Evolutionary conservation across 1,140 invertebrate species (phyloP).

Genomic region (Ptiloglossa arizonensis): DNA sequence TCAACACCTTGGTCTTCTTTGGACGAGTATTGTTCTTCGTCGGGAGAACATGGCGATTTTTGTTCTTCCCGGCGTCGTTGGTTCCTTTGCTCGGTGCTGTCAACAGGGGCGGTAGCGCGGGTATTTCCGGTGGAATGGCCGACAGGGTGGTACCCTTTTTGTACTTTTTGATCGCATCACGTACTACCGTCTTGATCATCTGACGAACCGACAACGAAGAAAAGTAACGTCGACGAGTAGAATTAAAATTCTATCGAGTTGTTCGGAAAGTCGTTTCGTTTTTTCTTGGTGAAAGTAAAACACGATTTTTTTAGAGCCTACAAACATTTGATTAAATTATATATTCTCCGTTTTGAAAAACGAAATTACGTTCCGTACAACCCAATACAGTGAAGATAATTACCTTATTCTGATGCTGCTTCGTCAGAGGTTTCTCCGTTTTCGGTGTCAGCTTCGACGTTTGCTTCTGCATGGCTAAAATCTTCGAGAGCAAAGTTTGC

Average conservation of each 20-base stretch:
- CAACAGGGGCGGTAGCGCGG: constrained; percentile 49
- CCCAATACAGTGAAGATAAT: too few species aligned
- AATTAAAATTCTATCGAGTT: too few species aligned
- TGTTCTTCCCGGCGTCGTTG: constrained; percentile 33
- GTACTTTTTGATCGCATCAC: constrained; percentile 67
- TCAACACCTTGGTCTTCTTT: constrained; percentile 64
- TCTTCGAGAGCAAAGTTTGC: constrained; percentile 63
- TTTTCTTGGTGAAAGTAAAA: too few species aligned
- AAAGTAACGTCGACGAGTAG: not conserved
- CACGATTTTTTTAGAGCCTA: too few species aligned
- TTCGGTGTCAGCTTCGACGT: constrained; percentile 47
- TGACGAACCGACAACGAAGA: constrained; percentile 24
- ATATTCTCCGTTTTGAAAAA: too few species aligned
- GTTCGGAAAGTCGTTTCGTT: too few species aligned
- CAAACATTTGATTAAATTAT: too few species aligned
- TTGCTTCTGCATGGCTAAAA: constrained; percentile 67
- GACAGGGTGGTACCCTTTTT: constrained; percentile 61
- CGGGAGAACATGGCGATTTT: constrained; percentile 24
- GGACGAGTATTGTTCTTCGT: constrained; percentile 56
- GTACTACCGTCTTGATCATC: constrained; percentile 67
- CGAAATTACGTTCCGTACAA: too few species aligned
- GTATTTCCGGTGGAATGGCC: constrained; percentile 32
- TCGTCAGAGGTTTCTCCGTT: constrained; percentile 47
- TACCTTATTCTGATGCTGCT: constrained; percentile 67
- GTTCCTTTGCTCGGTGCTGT: constrained; percentile 2